These are phyloP conservation scores for Cepaea nemoralis DNA, from an alignment of 1,140 invertebrate species.

Conservation along the genomic window DNA sequence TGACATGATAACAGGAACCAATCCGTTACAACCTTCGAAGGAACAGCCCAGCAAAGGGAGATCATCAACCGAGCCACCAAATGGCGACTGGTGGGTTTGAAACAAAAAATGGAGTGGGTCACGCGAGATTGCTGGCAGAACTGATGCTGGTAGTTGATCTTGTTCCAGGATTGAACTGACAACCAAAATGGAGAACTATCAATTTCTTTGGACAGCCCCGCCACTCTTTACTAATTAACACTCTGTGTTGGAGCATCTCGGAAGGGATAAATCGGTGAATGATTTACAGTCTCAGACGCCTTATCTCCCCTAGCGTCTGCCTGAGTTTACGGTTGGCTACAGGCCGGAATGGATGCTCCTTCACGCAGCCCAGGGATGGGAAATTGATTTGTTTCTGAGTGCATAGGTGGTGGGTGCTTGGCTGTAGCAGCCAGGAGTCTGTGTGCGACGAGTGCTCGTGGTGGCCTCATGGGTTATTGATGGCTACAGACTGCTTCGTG, in stretches of 20 bases:
- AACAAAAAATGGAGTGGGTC: background rate
- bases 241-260: background rate
- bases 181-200: conserved; percentile 13
- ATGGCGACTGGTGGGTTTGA: background rate
- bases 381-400: background rate
- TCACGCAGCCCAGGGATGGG: background rate
- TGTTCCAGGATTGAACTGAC: conserved; percentile 12
- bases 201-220: background rate
- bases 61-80: background rate
- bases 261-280: conserved; percentile 7
- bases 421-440: too few species aligned
- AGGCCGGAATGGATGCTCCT: background rate
- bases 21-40: background rate
- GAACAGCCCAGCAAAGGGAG: background rate
- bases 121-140: conserved; percentile 4
- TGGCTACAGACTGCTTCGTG: too few species aligned
- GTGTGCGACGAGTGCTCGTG: too few species aligned
- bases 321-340: background rate
- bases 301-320: background rate
- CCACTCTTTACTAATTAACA: conserved; percentile 13
- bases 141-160: conserved; percentile 3
- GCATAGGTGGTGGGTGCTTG: background rate
- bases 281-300: background rate
- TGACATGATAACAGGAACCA: background rate
- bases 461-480: too few species aligned